These are phyloP conservation scores for Amphiprion ocellaris DNA, from an alignment of 2,113 vertebrate species.

Conservation along the genomic window DNA sequence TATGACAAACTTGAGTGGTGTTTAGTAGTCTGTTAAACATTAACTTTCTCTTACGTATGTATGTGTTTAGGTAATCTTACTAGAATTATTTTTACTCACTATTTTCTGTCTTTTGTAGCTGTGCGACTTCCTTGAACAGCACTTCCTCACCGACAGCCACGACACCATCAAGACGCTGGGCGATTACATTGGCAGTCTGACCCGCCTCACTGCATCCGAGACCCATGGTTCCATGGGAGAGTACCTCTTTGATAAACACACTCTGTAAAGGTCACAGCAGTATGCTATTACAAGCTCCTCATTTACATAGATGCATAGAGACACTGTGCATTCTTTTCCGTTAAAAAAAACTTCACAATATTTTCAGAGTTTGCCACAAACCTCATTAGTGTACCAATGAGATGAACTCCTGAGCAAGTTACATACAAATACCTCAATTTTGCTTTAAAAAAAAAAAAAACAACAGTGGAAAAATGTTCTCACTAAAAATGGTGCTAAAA, in stretches of 20 bases:
- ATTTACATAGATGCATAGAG: constrained; percentile 4
- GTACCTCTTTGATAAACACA: constrained; percentile 86
- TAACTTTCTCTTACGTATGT: too few relatives aligned
- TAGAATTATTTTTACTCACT: neutral
- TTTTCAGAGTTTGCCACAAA: constrained; percentile 5
- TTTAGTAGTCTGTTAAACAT: too few relatives aligned
- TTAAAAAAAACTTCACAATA: constrained; percentile 15
- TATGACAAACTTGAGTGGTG: neutral
- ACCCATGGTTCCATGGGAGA: constrained; percentile 78
- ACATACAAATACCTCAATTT: constrained; percentile 55
- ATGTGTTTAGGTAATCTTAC: neutral
- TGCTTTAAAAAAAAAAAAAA: neutral
- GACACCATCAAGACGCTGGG: constrained; percentile 84
- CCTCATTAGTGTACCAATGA: constrained; percentile 5
- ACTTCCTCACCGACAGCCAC: constrained; percentile 81
- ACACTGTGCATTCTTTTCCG: neutral
- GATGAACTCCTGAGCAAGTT: neutral
- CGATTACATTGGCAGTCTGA: constrained; percentile 77
- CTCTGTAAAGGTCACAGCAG: constrained; percentile 67
- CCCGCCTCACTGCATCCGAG: constrained; percentile 68
- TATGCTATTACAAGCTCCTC: neutral
- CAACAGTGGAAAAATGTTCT: constrained; percentile 12
- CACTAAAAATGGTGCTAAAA: constrained; percentile 39
- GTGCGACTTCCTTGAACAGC: constrained; percentile 81
- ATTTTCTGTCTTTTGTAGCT: constrained; percentile 64